Conservation (phyloP, 1,140 invertebrate species). For the Cotesia chilonis region DNA sequence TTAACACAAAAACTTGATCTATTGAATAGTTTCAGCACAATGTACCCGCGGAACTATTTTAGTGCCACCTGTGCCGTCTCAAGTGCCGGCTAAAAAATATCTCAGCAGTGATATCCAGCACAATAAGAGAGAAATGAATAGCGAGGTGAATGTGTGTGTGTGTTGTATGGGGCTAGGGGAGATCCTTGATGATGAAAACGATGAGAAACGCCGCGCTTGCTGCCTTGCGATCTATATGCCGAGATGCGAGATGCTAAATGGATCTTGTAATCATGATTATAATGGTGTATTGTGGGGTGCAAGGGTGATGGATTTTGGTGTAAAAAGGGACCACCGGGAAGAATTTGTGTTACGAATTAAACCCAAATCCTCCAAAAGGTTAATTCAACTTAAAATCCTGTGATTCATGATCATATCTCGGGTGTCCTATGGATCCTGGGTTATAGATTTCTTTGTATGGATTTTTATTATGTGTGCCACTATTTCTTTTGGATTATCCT, state of each 20-base stretch:
- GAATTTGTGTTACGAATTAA: conserved; percentile 54
- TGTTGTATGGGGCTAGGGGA: neutral
- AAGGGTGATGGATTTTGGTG: neutral
- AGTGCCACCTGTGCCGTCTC: conserved; percentile 56
- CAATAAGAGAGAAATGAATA: conserved; percentile 18
- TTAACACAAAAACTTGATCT: neutral
- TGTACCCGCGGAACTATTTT: conserved; percentile 42
- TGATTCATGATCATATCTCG: conserved; percentile 53
- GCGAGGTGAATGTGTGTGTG: neutral
- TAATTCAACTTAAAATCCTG: conserved; percentile 61
- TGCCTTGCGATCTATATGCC: too few species aligned
- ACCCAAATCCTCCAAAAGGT: conserved; percentile 51
- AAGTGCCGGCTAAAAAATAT: conserved; percentile 55
- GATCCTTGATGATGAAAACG: neutral
- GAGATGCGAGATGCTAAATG: too few species aligned
- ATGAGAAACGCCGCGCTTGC: neutral
- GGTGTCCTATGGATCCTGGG: neutral
- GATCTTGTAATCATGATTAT: too few species aligned
- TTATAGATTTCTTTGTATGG: conserved; percentile 25
- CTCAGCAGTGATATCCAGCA: conserved; percentile 41
- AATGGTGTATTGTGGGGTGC: neutral
- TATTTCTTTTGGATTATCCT: neutral
- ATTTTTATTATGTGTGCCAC: neutral
- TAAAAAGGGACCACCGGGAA: conserved; percentile 54
- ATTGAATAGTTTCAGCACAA: neutral